Evolutionary conservation across 2,797 vertebrate genomes (phyloP), one percentile per base, ranked within the genome.

Genomic region (Sarcoramphus papa): DNA sequence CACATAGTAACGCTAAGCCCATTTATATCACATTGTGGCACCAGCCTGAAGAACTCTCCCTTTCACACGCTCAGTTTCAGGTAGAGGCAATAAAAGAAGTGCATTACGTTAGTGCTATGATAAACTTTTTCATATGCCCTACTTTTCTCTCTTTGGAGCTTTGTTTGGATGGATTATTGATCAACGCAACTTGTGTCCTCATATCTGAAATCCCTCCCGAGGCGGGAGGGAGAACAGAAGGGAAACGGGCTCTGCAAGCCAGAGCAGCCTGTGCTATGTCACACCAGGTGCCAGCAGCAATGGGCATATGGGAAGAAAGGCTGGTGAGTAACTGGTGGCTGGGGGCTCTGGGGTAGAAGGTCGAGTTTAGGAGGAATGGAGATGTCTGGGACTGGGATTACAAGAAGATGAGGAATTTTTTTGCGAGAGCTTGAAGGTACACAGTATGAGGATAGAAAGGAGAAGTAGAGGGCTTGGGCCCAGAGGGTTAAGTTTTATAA

Each of bases 31-130:
- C 48, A n/a, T 43, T 45, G 60, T 79, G 77, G 13, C 59, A 73
- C 15, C 48, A 65, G 43, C 40, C 51, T n/a, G 50, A 80, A 87
- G 35, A 82, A 54, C 48, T 76, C 21, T 54, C 7, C 27, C 47
- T 48, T 87, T 72, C 43, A 59, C 47, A 25, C 0, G 0, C 40
- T 85, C 80, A 25, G 0, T 77, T 95, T 85, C 56, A 77, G 47
- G 35, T 15, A 56, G 64, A 82, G 31, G 53, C 56, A 77, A 35
- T 74, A 35, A 68, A 83, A 70, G 16, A 83, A 85, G 74, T 12
- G 8, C 8, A 7, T 47, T 76, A 5, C 0, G 0, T 77, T 83
- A 85, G 35, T 1, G 4, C 20, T 67, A 10, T 20, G 40, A 64
- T 28, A 59, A 87, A 45, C 18, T 60, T 83, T 72, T 43, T 53